Percentiles rank a stretch among this genome's conserved stretches.
Conservation (phyloP, 1,140 invertebrate genomes). For the Xylocopa sonorina region DNA sequence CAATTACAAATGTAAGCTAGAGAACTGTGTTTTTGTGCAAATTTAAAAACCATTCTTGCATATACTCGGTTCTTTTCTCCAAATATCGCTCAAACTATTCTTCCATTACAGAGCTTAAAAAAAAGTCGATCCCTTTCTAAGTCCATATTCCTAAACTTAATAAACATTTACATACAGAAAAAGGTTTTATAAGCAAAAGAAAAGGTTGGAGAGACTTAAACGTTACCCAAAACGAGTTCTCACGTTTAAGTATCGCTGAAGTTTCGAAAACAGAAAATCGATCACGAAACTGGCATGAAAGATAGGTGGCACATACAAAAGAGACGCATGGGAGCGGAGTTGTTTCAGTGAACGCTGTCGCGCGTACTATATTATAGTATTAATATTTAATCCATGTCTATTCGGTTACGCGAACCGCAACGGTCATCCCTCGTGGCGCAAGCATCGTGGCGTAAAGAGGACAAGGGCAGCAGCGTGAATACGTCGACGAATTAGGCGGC, state of each 20-base stretch:
- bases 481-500: constrained; percentile 40
- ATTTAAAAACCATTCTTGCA: neutral
- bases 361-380: neutral
- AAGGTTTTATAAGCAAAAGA: too few species aligned
- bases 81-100: too few species aligned
- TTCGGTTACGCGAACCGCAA: constrained; percentile 45
- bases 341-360: neutral
- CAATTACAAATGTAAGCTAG: neutral
- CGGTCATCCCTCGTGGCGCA: constrained; percentile 45
- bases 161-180: too few species aligned
- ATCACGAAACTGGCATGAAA: neutral
- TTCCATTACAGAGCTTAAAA: too few species aligned
- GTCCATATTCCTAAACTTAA: too few species aligned
- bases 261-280: neutral
- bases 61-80: too few species aligned
- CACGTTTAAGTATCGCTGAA: too few species aligned
- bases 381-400: constrained; percentile 31
- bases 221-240: too few species aligned
- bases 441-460: constrained; percentile 51
- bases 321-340: neutral
- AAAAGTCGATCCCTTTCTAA: too few species aligned
- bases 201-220: too few species aligned
- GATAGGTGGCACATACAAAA: neutral
- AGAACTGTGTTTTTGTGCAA: neutral
- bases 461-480: constrained; percentile 57